Percentiles rank a stretch among this genome's conserved stretches.
phyloP scores from a whole-genome alignment of 2,888 invertebrate species.

The Drosophila infuscata region DNA sequence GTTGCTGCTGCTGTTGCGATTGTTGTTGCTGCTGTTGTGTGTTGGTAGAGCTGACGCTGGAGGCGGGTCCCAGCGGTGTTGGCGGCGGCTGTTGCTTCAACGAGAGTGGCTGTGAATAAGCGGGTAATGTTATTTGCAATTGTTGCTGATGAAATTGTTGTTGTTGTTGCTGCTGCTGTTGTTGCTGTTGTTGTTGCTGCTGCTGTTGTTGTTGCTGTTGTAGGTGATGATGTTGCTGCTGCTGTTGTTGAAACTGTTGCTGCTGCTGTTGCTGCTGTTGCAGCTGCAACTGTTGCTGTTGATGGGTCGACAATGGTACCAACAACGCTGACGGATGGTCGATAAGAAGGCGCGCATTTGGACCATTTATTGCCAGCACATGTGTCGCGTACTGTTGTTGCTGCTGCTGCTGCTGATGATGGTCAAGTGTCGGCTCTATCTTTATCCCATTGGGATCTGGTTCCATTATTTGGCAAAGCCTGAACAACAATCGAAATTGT shows the following conservation, averaged over 20 bases:
- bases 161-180: slow-evolving; percentile 70
- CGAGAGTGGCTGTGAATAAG: slow-evolving; percentile 79
- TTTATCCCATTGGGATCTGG: slow-evolving; percentile 85
- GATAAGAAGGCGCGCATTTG: slow-evolving; percentile 83
- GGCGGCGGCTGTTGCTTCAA: slow-evolving; percentile 73
- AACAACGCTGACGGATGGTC: slow-evolving; percentile 83
- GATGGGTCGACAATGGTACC: slow-evolving; percentile 81
- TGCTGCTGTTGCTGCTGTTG: slow-evolving; percentile 73
- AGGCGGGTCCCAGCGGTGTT: slow-evolving; percentile 66
- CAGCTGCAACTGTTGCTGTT: slow-evolving; percentile 77
- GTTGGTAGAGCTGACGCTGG: slow-evolving; percentile 53
- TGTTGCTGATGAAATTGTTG: slow-evolving; percentile 79
- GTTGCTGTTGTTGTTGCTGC: slow-evolving; percentile 73
- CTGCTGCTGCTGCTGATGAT: slow-evolving; percentile 79
- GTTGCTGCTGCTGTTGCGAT: slow-evolving; percentile 52
- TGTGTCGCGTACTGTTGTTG: slow-evolving; percentile 84
- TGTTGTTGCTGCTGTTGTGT: slow-evolving; percentile 41
- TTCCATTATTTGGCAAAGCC: slow-evolving; percentile 84
- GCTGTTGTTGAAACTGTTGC: slow-evolving; percentile 70
- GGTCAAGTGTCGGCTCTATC: slow-evolving; percentile 84
- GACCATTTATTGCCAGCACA: slow-evolving; percentile 84
- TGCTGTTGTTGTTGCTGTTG: slow-evolving; percentile 69
- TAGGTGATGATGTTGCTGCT: slow-evolving; percentile 73
- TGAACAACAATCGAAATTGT: slow-evolving; percentile 80
- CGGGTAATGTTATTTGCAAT: slow-evolving; percentile 74